Conservation (phyloP, 2,888 invertebrate genomes). For the Pomacea canaliculata region DNA sequence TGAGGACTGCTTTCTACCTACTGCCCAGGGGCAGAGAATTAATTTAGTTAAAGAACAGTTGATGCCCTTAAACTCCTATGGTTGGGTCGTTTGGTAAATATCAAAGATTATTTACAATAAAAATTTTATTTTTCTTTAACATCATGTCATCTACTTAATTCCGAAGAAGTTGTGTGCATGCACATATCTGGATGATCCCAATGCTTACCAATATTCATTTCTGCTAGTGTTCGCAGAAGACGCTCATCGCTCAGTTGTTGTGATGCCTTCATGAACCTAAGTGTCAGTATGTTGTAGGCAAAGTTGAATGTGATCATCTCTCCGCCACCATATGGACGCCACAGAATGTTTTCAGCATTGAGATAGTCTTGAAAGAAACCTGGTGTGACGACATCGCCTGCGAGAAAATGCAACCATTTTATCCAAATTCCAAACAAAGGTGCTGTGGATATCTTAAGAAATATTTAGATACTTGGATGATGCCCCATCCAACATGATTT, state of each 20-base stretch:
- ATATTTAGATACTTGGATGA: too few species aligned
- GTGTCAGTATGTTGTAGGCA: conserved; percentile 93
- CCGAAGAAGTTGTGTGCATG: too few species aligned
- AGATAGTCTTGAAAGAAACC: conserved; percentile 70
- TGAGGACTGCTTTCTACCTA: too few species aligned
- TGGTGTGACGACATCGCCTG: conserved; percentile 74
- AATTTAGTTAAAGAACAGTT: too few species aligned
- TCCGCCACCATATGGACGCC: conserved; percentile 74
- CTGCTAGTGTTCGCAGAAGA: conserved; percentile 84
- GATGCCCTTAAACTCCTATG: too few species aligned
- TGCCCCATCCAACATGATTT: too few species aligned
- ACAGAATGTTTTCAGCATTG: conserved; percentile 68
- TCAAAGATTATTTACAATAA: too few species aligned
- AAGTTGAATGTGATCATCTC: conserved; percentile 98
- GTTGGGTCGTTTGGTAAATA: too few species aligned
- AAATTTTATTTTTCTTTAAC: too few species aligned
- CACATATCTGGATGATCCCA: too few species aligned
- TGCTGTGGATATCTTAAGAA: neutral
- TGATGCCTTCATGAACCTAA: conserved; percentile 84
- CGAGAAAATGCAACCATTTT: neutral
- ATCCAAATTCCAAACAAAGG: neutral
- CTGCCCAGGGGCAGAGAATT: too few species aligned
- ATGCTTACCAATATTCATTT: conserved; percentile 78
- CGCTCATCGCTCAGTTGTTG: conserved; percentile 87
- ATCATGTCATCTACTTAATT: too few species aligned